Evolutionary conservation across 2,113 vertebrate species (phyloP).

Genomic region (Chiloscyllium plagiosum): DNA sequence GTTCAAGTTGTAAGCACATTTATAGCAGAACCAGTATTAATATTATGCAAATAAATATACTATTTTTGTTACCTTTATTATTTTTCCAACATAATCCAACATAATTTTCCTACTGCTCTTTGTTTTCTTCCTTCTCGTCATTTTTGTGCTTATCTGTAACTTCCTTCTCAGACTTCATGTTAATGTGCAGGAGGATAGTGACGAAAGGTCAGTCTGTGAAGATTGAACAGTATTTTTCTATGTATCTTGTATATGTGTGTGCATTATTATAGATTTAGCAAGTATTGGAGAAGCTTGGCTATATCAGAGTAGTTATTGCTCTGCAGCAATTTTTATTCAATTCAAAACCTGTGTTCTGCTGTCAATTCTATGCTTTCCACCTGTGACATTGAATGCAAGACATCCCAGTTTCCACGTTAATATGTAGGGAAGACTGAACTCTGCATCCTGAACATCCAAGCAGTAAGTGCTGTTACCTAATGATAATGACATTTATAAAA

Average conservation of each 20-base stretch:
- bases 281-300: neutral
- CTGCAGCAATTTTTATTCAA: neutral
- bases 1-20: too few species aligned
- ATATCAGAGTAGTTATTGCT: neutral
- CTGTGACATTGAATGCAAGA: neutral
- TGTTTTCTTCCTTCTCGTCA: neutral
- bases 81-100: neutral
- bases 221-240: neutral
- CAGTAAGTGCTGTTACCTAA: neutral
- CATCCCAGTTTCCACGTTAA: neutral
- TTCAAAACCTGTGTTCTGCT: neutral
- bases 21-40: too few species aligned
- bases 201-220: neutral
- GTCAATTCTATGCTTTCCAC: neutral
- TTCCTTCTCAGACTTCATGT: neutral
- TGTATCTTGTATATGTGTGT: neutral
- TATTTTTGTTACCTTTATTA: neutral
- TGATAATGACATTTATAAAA: neutral
- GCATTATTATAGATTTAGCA: neutral
- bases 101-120: neutral
- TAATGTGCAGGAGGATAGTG: neutral
- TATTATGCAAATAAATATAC: neutral
- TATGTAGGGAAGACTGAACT: neutral
- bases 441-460: neutral
- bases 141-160: neutral